Evolutionary conservation across 2,113 vertebrate species (phyloP).

Genomic region (Thermophis baileyi): DNA sequence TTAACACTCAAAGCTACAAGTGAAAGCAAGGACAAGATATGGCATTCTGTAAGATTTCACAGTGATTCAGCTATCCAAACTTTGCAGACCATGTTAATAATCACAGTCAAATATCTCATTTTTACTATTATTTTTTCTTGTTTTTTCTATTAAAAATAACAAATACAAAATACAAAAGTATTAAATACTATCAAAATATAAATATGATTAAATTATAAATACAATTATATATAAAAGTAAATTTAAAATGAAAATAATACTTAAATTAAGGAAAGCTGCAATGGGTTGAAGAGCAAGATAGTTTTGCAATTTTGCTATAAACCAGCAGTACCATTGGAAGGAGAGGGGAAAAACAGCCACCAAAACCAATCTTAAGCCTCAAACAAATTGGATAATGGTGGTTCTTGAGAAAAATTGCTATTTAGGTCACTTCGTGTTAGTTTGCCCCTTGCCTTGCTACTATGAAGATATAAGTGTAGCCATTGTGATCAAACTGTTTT

Average conservation of each 20-base stretch:
- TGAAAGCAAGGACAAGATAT: background rate
- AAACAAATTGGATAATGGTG: background rate
- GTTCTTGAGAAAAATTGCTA: background rate
- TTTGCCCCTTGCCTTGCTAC: background rate
- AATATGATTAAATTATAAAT: background rate
- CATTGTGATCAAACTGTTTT: background rate
- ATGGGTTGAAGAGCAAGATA: background rate
- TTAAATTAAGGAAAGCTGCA: background rate
- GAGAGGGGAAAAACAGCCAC: background rate
- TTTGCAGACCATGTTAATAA: background rate
- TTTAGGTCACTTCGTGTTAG: background rate
- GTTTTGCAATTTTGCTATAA: background rate
- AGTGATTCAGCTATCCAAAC: background rate
- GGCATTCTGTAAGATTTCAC: background rate
- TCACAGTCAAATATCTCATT: background rate
- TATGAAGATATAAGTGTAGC: rapidly evolving
- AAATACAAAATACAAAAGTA: background rate
- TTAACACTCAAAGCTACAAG: background rate
- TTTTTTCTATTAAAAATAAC: background rate
- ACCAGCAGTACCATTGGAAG: background rate
- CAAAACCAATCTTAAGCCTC: background rate
- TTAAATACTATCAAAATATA: constrained; percentile 5
- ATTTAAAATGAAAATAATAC: background rate
- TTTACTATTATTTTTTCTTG: background rate
- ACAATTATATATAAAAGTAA: background rate